Conservation (phyloP, 2,797 vertebrate species). For the Limosa lapponica region DNA sequence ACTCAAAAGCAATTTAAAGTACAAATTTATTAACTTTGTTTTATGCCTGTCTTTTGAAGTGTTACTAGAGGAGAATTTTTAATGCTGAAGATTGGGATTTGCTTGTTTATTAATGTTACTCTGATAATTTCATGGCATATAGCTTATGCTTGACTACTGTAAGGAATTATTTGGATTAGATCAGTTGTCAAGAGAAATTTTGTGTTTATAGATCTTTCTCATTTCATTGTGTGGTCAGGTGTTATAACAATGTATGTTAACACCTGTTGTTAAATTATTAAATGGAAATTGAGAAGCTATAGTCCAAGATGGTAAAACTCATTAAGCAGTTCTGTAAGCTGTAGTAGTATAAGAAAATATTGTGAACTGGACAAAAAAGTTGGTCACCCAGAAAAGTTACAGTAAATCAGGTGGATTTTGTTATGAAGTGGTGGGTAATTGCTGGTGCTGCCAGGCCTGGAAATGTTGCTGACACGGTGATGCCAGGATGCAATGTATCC, state of each 20-base stretch:
- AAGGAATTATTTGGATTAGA: not conserved
- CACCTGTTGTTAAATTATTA: not conserved
- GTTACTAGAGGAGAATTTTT: not conserved
- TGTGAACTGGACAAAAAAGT: not conserved
- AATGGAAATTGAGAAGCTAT: not conserved
- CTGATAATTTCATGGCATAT: not conserved
- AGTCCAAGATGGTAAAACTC: not conserved
- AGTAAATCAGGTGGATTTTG: not conserved
- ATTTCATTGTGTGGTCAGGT: not conserved
- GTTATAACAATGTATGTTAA: not conserved
- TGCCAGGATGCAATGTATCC: not conserved
- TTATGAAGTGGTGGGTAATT: not conserved
- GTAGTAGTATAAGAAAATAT: not conserved
- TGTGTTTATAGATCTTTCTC: not conserved
- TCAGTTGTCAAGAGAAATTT: not conserved
- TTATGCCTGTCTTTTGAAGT: not conserved
- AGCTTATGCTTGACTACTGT: not conserved
- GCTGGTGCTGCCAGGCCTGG: not conserved
- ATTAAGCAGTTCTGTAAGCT: not conserved
- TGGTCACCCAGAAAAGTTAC: not conserved
- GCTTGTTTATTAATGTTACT: not conserved
- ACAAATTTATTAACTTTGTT: conserved; percentile 26
- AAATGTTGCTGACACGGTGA: not conserved
- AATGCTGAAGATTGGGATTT: not conserved
- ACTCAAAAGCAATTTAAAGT: conserved; percentile 98